Evolutionary conservation across 2,888 invertebrate species (phyloP).

Genomic region (Cryptocephalus moraei): DNA sequence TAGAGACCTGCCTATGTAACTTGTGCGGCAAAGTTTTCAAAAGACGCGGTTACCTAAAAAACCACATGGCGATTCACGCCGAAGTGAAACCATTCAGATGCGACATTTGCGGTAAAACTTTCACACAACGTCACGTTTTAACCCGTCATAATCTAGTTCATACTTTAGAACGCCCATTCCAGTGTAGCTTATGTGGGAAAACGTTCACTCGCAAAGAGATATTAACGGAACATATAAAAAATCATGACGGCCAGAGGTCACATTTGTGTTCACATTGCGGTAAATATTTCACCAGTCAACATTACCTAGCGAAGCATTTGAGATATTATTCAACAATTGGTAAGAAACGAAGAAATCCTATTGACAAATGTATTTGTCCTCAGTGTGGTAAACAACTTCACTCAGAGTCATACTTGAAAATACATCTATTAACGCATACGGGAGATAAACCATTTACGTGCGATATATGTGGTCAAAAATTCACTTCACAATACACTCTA

Average conservation of each 20-base stretch:
- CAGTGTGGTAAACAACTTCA: slow-evolving; percentile 13
- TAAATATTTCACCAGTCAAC: slow-evolving; percentile 10
- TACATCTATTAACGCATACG: slow-evolving; percentile 11
- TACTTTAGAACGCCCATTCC: slow-evolving; percentile 12
- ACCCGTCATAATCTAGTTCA: slow-evolving; percentile 13
- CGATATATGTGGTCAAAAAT: slow-evolving; percentile 11
- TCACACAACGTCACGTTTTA: slow-evolving; percentile 12
- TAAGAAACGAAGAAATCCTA: slow-evolving; percentile 3
- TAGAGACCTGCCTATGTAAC: slow-evolving; percentile 12
- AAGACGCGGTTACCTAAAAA: slow-evolving; percentile 11
- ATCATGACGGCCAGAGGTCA: slow-evolving; percentile 10
- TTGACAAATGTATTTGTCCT: slow-evolving; percentile 8
- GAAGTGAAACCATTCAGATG: slow-evolving; percentile 12
- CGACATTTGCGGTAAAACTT: slow-evolving; percentile 10
- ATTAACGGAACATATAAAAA: slow-evolving; percentile 12
- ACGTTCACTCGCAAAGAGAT: slow-evolving; percentile 15
- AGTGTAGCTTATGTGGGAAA: slow-evolving; percentile 13
- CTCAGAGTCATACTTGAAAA: slow-evolving; percentile 10
- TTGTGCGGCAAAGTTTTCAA: slow-evolving; percentile 13
- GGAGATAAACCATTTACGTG: slow-evolving; percentile 12
- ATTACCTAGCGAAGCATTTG: slow-evolving; percentile 13
- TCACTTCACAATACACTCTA: slow-evolving; percentile 9
- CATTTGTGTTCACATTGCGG: slow-evolving; percentile 14
- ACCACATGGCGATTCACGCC: slow-evolving; percentile 15
- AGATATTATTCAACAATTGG: slow-evolving; percentile 9